phyloP scores from a whole-genome alignment of 2,113 vertebrate species.

The Oophaga pumilio region DNA sequence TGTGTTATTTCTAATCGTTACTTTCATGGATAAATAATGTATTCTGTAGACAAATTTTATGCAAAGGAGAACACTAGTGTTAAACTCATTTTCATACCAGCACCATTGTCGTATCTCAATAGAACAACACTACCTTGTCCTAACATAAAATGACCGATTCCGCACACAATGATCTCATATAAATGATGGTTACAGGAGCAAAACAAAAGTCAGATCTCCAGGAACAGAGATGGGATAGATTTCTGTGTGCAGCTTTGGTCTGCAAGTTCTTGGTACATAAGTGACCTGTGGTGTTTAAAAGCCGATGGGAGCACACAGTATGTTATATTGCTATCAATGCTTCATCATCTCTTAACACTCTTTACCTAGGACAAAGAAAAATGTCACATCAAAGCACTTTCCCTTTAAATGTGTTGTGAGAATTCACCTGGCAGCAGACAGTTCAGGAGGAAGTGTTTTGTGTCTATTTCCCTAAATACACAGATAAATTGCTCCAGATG shows the following conservation, averaged over 20 bases:
- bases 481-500: slow-evolving; percentile 49
- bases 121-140: slow-evolving; percentile 31
- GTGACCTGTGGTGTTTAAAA: no score
- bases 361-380: not conserved
- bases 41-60: slow-evolving; percentile 44
- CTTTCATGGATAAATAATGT: slow-evolving; percentile 20
- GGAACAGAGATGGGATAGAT: not conserved
- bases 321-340: no score
- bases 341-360: no score
- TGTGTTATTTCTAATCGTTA: slow-evolving; percentile 29
- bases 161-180: not conserved
- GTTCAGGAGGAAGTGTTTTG: slow-evolving; percentile 37
- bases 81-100: slow-evolving; percentile 24
- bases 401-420: slow-evolving; percentile 4
- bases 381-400: not conserved
- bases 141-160: not conserved
- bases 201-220: not conserved
- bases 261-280: no score
- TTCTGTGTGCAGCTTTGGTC: not conserved
- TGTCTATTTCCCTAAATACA: slow-evolving; percentile 50
- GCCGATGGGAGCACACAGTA: no score
- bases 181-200: not conserved
- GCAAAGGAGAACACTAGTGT: slow-evolving; percentile 31
- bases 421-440: slow-evolving; percentile 42
- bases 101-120: not conserved